Base-by-base conservation (phyloP, 2,888 invertebrate species). In the Bedellia somnulentella region DNA sequence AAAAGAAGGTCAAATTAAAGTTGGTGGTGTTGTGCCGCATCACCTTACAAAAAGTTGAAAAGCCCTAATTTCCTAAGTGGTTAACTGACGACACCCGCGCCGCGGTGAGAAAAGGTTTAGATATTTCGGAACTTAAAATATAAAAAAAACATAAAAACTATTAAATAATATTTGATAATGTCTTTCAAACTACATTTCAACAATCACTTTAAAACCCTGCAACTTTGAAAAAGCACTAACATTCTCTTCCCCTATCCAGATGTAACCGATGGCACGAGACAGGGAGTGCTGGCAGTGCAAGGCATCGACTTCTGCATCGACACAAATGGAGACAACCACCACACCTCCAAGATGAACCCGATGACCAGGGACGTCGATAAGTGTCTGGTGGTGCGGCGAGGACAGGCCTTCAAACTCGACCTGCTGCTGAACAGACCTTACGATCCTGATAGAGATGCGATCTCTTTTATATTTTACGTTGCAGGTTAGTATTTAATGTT, bases 401-500 rank as follows among this genome's bases (percentile, higher is more conserved):
- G 94, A 5, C 90, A 93, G 57, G 73, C 85, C 14, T 93, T 95
- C 60, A 79, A 78, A 47, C 54, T 90, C 25, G 82, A 84, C 43
- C 70, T 94, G 31, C 78, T 80, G 9, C 79, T 93, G 34, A 89
- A 85, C 47, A 79, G 91, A 29, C 81, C 85, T 9, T 94, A 86
- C 56, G 82, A 87, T 44, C 79, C 83, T 12, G 77, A 75, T 10
- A 81, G 71, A 47, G 93, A 94, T 61, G 89, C 86, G 5, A 75
- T 94, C 25, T 89, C 89, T 22, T 85, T 93, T 43, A 87, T 93
- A 33, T 92, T 93, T 52, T 86, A 86, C 28, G 83, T 90, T 13
- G 79, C 82, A 49, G 89, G 88, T 79, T 18, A 18, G 18, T 18
- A 18, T 6, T 6, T 18, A 18, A 9, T 18, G 18, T 18, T 6